Conservation (phyloP, 2,888 invertebrate species). For the Elmis aenea region DNA sequence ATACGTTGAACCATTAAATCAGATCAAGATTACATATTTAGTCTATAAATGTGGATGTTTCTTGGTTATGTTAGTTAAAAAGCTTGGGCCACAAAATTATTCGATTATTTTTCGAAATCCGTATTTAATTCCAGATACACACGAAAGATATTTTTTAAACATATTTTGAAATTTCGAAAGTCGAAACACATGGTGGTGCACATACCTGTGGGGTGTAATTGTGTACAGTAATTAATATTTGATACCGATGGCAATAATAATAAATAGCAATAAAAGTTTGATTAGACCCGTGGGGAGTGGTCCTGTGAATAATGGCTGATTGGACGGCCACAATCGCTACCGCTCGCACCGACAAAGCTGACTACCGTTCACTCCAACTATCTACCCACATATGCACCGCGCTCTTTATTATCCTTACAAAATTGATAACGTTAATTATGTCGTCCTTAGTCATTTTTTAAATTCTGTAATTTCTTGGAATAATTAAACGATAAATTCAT, state of each 20-base stretch:
- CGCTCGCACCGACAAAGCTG: slow-evolving; percentile 10
- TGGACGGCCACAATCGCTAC: slow-evolving; percentile 20
- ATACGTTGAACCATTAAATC: too few species aligned
- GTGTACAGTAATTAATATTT: slow-evolving; percentile 22
- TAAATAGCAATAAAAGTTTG: slow-evolving; percentile 19
- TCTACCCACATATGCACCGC: slow-evolving; percentile 14
- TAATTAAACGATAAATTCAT: too few species aligned
- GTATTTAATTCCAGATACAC: too few species aligned
- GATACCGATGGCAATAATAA: slow-evolving; percentile 21
- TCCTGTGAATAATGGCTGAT: slow-evolving; percentile 21
- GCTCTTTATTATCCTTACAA: slow-evolving; percentile 13
- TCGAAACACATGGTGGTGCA: too few species aligned
- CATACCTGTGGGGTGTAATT: too few species aligned
- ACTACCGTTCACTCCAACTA: slow-evolving; percentile 11
- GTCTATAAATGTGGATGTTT: too few species aligned
- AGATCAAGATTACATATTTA: too few species aligned
- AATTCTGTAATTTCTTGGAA: background rate
- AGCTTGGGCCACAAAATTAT: too few species aligned
- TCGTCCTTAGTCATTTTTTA: slow-evolving; percentile 4
- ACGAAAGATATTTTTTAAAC: too few species aligned
- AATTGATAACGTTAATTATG: slow-evolving; percentile 13
- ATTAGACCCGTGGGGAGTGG: slow-evolving; percentile 20
- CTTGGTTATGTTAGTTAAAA: too few species aligned
- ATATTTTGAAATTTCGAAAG: too few species aligned
- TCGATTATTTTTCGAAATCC: too few species aligned